Conservation (phyloP, 2,888 invertebrate species). For the Protonemura montana region DNA sequence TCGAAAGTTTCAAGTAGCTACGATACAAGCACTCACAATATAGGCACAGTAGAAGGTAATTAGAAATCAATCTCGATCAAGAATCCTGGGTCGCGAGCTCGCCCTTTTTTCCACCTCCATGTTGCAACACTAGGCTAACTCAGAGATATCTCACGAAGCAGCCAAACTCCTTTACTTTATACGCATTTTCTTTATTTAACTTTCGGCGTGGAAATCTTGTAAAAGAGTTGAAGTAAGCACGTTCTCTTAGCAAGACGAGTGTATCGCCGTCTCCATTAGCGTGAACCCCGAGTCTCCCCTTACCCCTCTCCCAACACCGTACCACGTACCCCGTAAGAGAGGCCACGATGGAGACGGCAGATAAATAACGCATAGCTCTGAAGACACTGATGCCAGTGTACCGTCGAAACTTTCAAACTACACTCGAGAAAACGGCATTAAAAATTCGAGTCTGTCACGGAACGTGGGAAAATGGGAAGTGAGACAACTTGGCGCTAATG, state of each 20-base stretch:
- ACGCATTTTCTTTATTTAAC: not conserved
- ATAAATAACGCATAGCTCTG: not conserved
- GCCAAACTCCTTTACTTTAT: not conserved
- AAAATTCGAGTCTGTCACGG: not conserved
- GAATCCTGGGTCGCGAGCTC: not conserved
- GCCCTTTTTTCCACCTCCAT: not conserved
- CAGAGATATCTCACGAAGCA: not conserved
- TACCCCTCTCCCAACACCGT: not conserved
- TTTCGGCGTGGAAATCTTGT: not conserved
- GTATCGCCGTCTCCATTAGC: not conserved
- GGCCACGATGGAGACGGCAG: not conserved
- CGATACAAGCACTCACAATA: not conserved
- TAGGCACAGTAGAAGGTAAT: not conserved
- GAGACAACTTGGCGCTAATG: not conserved
- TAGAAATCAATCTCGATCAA: not conserved
- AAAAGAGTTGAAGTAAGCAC: constrained; percentile 3
- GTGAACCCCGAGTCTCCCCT: not conserved
- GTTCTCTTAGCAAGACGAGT: not conserved
- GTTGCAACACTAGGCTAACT: not conserved
- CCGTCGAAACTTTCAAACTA: not conserved
- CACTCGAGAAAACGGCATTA: not conserved
- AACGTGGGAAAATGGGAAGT: not conserved
- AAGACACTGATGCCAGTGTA: not conserved
- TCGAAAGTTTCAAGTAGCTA: not conserved
- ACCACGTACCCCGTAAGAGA: not conserved